Evolutionary conservation across 2,797 vertebrate species (phyloP), one percentile per base, ranked within the genome.

Genomic region (Scolopax rusticola): DNA sequence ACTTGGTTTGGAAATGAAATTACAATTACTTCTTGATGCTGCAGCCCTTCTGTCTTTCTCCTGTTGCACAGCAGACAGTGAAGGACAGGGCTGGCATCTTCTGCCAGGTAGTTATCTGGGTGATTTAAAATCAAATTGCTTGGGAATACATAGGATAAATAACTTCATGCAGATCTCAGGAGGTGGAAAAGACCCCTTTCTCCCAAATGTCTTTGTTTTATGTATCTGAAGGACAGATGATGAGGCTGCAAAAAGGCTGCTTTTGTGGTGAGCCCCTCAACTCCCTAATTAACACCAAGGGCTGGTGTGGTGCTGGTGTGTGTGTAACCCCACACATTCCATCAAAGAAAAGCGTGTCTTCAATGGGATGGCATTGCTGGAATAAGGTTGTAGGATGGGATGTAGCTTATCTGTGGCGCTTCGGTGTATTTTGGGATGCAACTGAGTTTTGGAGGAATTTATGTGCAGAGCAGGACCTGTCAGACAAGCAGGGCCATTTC

Each of bases 331-430:
- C 40, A 51, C 61, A 43, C 27, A 9, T 3, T 21, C 71, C 47
- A 16, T 0, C 13, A 17, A 24, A 2, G 6, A 67, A 54, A 69
- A 36, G 2, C 20, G 2, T 6, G 6, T 33, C 36, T 23, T 25
- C 69, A 45, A 0, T 16, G 30, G 36, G 53, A 60, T 17, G 43
- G 19, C 41, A 45, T 36, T 25, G 27, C 57, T 71, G 61, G 45
- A 43, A 13, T 7, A n/a, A 14, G n/a, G 51, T 11, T 73, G 38
- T 14, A 9, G 51, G 15, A 19, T 36, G 23, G n/a, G 30, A 12
- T 14, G 57, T 9, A 12, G 30, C 32, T 24, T 8, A 77, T 36
- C 33, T 40, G 6, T 1, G 51, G 47, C 54, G 18, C 48, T 74
- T 14, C 36, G 12, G 43, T 2, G 0, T 27, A 24, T 59, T 64